These are phyloP conservation scores for Aphaenogaster rudis DNA, from an alignment of 1,140 invertebrate genomes.

Conservation along the genomic window DNA sequence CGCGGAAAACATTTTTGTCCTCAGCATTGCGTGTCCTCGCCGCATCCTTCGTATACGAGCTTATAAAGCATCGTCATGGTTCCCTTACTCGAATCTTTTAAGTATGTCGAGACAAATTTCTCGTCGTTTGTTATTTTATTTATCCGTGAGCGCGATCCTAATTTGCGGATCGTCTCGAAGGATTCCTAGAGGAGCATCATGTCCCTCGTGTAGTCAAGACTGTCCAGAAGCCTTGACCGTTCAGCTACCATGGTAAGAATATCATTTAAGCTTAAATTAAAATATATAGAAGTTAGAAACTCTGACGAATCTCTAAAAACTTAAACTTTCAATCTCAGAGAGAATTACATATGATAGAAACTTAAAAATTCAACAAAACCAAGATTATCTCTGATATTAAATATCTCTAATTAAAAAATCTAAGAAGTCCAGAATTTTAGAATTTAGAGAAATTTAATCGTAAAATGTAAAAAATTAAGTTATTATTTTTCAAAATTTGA, in stretches of 20 bases:
- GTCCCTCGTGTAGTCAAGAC: conserved; percentile 67
- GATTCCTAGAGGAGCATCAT: conserved; percentile 53
- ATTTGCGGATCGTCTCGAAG: conserved; percentile 53
- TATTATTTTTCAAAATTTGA: neutral
- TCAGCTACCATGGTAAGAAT: conserved; percentile 62
- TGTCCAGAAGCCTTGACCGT: conserved; percentile 53
- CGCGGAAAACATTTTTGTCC: conserved; percentile 2
- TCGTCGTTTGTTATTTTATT: conserved; percentile 24
- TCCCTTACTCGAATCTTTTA: conserved; percentile 25
- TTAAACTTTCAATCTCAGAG: conserved; percentile 4
- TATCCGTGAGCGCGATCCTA: conserved; percentile 28
- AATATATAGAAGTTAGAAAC: neutral
- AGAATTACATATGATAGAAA: neutral
- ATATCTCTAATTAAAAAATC: neutral
- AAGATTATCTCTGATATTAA: too few relatives aligned
- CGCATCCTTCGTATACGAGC: conserved; percentile 13
- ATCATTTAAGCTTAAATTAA: conserved; percentile 21
- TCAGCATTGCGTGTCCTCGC: conserved; percentile 20
- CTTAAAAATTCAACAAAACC: neutral
- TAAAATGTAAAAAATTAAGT: neutral
- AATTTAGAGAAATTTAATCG: neutral
- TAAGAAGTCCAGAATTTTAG: neutral
- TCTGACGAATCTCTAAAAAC: neutral
- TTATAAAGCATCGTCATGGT: conserved; percentile 56
- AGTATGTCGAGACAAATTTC: conserved; percentile 56